These are phyloP conservation scores for Dasysyrphus albostriatus DNA, from an alignment of 2,888 invertebrate species.

Conservation along the genomic window DNA sequence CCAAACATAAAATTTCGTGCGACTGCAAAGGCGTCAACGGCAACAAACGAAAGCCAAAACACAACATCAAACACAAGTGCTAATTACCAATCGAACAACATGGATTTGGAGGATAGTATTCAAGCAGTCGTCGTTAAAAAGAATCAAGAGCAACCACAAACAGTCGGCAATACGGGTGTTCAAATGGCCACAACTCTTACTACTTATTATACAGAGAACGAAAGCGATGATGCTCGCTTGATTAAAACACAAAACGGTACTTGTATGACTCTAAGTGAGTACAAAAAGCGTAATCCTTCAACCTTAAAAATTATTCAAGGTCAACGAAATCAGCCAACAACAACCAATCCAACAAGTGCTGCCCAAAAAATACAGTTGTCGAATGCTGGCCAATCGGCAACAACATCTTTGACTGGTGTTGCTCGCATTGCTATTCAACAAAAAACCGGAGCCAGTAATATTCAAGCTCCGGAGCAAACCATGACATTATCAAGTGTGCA, in stretches of 20 bases:
- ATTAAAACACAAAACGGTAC: slow-evolving; percentile 80
- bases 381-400: slow-evolving; percentile 70
- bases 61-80: slow-evolving; percentile 25
- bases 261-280: slow-evolving; percentile 81
- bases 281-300: slow-evolving; percentile 80
- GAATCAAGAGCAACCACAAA: slow-evolving; percentile 79
- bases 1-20: slow-evolving; percentile 43
- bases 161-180: slow-evolving; percentile 78
- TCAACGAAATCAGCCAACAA: slow-evolving; percentile 23
- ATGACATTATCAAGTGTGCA: slow-evolving; percentile 80
- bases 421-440: slow-evolving; percentile 78
- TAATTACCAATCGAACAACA: slow-evolving; percentile 76
- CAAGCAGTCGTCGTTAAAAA: slow-evolving; percentile 82
- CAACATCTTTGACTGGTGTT: slow-evolving; percentile 69
- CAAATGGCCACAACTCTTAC: slow-evolving; percentile 80
- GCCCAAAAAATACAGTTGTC: slow-evolving; percentile 76
- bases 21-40: slow-evolving; percentile 21
- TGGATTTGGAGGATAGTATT: slow-evolving; percentile 83
- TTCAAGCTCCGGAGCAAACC: slow-evolving; percentile 29
- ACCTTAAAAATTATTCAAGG: slow-evolving; percentile 63
- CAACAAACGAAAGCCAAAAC: slow-evolving; percentile 48
- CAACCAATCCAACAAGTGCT: slow-evolving; percentile 30
- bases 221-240: slow-evolving; percentile 80
- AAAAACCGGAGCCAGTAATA: slow-evolving; percentile 36
- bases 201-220: slow-evolving; percentile 79